Evolutionary conservation across 2,888 invertebrate species (phyloP), one percentile per base, ranked within the genome.

Genomic region (Cyclophora punctaria): DNA sequence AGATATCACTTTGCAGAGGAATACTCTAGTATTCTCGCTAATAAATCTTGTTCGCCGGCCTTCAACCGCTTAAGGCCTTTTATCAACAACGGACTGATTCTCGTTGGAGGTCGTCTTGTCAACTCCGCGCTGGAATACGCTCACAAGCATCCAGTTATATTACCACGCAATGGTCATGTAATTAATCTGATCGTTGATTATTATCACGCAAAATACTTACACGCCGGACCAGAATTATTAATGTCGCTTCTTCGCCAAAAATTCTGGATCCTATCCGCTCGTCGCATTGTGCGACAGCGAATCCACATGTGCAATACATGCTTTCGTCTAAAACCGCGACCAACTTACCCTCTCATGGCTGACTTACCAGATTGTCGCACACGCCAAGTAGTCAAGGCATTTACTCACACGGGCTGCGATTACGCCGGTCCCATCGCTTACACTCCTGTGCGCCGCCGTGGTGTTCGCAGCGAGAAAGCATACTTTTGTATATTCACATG

Each of bases 401-500:
- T 59, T 35, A 5, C 44, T 2, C 49, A 53, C 37, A 52, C 53
- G 0, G 56, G 56, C 2, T 45, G 44, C 5, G 52, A 55, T 7
- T 55, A 47, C 3, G 42, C 42, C 7, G 42, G 42, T n/a, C 42
- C 42, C 3, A 4, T 41, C 7, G 41, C 41, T 6, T 42, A 42
- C 4, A 45, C 49, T 3, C 5, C 48, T 0, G 6, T 34, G 5
- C 48, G 55, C 4, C 5, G 50, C 5, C 50, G 53, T 4, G 58
- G 58, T 3, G n/a, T 35, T 2, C n/a, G 48, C 1, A 43, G 37
- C 2, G 7, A 40, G 4, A 56, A 56, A 33, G 51, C 51, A 0
- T 68, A 71, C 49, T 35, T 70, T 2, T 59, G 60, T 37, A 6
- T 67, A 3, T 66, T 66, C 45, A 51, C 42, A 20, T 46, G 51